Evolutionary conservation across 2,888 invertebrate genomes (phyloP), one percentile per base, ranked within the genome.

Genomic region (Autographa pulchrina): DNA sequence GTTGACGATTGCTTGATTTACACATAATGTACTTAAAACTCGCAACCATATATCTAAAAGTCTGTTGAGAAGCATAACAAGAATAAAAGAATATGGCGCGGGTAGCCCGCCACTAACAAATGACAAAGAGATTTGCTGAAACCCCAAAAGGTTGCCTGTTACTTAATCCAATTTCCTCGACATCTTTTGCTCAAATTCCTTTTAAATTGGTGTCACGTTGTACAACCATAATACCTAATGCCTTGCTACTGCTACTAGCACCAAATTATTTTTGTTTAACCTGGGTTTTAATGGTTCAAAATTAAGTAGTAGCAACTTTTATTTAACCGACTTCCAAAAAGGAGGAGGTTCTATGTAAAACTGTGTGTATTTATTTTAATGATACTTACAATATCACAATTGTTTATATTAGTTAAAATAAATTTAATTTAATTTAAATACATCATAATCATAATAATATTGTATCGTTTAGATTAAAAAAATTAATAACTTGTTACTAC

Each of bases 91-190:
- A 75, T 66, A 67, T 72, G 41, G 61, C 20, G 61, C 71, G 61
- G 69, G 60, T 65, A 52, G 20, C 52, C 79, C 73, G 78, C 74
- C 74, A 79, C 81, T 81, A 80, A 83, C 83, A 80, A 77, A 78
- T 78, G 83, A 86, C 84, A 85, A 85, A 86, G 86, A 87, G 88
- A 89, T 90, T 89, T 86, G 78, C 85, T 84, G 91, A 90, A 92
- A 89, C 90, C 90, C 86, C 83, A 89, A 90, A 91, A 91, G 88
- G 85, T 90, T 88, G 80, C 82, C 84, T 84, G 87, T 87, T 87
- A 85, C 87, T 86, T 92, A 91, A 92, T 92, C 88, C 89, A 90
- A 90, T 92, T 91, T 82, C 82, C 75, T 74, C 69, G 72, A 84
- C 84, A 84, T 82, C 78, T 83, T 83, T 78, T 72, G 78, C 75